Evolutionary conservation across 2,797 vertebrate genomes (phyloP).

Genomic region (Geotrypetes seraphini): DNA sequence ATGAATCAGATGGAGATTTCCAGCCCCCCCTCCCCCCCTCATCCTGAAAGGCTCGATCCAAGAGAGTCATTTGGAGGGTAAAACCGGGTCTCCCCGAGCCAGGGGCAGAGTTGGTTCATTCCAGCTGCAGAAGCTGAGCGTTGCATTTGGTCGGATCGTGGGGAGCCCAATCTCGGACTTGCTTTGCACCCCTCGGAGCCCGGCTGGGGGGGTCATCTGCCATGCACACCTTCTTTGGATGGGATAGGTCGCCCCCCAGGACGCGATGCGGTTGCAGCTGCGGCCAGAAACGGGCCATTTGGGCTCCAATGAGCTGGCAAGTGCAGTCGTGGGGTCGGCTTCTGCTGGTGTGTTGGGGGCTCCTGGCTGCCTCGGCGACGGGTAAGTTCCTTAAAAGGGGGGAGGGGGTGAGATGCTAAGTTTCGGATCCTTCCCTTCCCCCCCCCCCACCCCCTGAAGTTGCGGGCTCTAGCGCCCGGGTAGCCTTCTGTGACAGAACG

Average conservation of each 20-base stretch:
- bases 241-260: slow-evolving; percentile 35
- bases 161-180: too few species aligned
- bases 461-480: too few species aligned
- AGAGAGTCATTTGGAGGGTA: slow-evolving; percentile 42
- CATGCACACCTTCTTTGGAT: slow-evolving; percentile 57
- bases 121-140: slow-evolving; percentile 88
- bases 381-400: slow-evolving; percentile 85
- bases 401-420: too few species aligned
- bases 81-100: slow-evolving; percentile 55
- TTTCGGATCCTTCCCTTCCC: too few species aligned
- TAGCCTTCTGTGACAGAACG: too few species aligned
- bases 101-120: slow-evolving; percentile 91
- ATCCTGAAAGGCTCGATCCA: slow-evolving; percentile 47
- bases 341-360: slow-evolving; percentile 65
- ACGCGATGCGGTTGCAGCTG: slow-evolving; percentile 68
- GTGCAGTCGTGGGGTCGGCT: slow-evolving; percentile 77
- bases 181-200: too few species aligned
- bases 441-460: too few species aligned
- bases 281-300: slow-evolving; percentile 64
- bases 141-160: slow-evolving; percentile 91
- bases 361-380: slow-evolving; percentile 71
- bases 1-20: slow-evolving; percentile 45
- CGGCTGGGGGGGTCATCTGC: slow-evolving; percentile 36
- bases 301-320: slow-evolving; percentile 71
- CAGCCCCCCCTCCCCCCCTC: slow-evolving; percentile 36